phyloP scores from a whole-genome alignment of 2,888 invertebrate genomes.

The Lycaena phlaeas region DNA sequence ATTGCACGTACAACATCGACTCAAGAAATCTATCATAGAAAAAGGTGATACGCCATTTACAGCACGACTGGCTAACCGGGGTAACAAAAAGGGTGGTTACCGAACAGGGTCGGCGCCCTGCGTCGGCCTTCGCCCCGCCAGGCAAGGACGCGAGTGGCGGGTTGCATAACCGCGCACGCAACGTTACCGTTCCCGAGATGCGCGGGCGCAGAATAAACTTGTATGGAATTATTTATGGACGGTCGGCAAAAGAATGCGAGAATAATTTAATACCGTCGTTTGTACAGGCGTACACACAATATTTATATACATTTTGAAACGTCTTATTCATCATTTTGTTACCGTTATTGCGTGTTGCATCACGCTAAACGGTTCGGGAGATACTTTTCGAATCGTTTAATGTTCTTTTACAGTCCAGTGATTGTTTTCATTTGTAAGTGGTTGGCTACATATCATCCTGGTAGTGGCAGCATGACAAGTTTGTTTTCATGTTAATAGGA shows the following conservation, averaged over 20 bases:
- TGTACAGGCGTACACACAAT: background rate
- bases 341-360: conserved; percentile 5
- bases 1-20: background rate
- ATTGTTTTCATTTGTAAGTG: too few relatives aligned
- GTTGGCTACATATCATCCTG: too few relatives aligned
- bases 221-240: conserved; percentile 11
- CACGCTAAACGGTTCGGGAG: background rate
- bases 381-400: background rate
- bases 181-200: conserved; percentile 46
- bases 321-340: background rate
- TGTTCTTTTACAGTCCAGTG: conserved; percentile 1
- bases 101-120: conserved; percentile 48
- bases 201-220: conserved; percentile 16
- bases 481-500: too few relatives aligned
- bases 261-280: conserved; percentile 1
- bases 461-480: too few relatives aligned
- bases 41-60: background rate
- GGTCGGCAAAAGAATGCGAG: conserved; percentile 5
- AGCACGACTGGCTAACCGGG: conserved; percentile 9
- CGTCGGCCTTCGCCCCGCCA: conserved; percentile 54
- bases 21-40: background rate
- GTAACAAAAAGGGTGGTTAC: conserved; percentile 28
- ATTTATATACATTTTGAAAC: background rate
- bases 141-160: conserved; percentile 57
- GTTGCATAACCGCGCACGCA: conserved; percentile 65